Conservation (phyloP, 2,888 invertebrate genomes). For the Nipponacmea schrenckii region DNA sequence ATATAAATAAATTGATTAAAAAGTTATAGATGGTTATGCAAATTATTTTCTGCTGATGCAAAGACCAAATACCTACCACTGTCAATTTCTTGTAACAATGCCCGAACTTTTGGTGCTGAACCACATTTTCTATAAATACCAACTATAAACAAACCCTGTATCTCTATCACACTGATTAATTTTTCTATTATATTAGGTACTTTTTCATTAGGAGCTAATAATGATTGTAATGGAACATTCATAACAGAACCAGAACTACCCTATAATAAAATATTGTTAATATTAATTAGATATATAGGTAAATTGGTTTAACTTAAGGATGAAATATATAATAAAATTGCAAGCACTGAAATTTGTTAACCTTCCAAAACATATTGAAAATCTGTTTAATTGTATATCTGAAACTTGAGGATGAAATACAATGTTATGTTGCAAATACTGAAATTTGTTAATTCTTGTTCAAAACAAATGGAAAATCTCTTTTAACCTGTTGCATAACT, state of each 20-base stretch:
- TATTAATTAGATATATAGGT: not conserved
- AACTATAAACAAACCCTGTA: conserved; percentile 90
- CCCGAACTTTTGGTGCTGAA: conserved; percentile 67
- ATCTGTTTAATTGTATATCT: too few species aligned
- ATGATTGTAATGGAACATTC: conserved; percentile 80
- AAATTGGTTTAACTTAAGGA: conserved; percentile 28
- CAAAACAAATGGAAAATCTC: too few species aligned
- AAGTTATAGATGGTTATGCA: too few species aligned
- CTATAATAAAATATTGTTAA: conserved; percentile 24
- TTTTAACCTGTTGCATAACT: too few species aligned
- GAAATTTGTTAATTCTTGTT: too few species aligned
- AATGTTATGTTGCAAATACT: too few species aligned
- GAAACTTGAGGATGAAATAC: too few species aligned
- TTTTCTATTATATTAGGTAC: conserved; percentile 90
- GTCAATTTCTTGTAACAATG: conserved; percentile 67
- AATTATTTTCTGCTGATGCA: too few species aligned
- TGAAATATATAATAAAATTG: not conserved
- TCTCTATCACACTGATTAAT: conserved; percentile 88
- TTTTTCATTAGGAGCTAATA: conserved; percentile 73
- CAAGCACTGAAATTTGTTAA: not conserved
- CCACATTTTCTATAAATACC: conserved; percentile 93
- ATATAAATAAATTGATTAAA: too few species aligned
- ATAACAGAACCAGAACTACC: conserved; percentile 73
- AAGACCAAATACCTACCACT: conserved; percentile 36
- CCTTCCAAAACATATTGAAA: not conserved